Evolutionary conservation across 2,797 vertebrate species (phyloP).

Genomic region (Myoxocephalus aenaeus): DNA sequence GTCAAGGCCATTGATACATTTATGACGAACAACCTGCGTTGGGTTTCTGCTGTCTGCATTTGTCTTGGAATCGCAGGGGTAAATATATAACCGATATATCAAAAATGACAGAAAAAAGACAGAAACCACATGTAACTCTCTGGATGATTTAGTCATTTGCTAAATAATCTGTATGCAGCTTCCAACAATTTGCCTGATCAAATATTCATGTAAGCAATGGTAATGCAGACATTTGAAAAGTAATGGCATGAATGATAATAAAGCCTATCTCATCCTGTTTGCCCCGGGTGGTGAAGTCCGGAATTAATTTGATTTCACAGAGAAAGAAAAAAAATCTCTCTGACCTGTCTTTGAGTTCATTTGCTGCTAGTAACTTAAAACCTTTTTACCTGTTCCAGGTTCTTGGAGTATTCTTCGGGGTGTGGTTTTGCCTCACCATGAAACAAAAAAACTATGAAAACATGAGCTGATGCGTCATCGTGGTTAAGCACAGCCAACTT

Average conservation of each 20-base stretch:
- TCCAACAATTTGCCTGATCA: background rate
- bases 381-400: conserved; percentile 57
- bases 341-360: conserved; percentile 26
- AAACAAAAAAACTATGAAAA: conserved; percentile 47
- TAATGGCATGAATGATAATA: conserved; percentile 48
- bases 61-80: conserved; percentile 59
- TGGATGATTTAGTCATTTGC: background rate
- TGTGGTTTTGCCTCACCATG: conserved; percentile 35
- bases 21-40: conserved; percentile 54
- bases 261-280: conserved; percentile 26
- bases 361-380: conserved; percentile 43
- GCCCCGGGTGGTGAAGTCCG: conserved; percentile 25
- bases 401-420: conserved; percentile 36
- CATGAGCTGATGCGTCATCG: conserved; percentile 22
- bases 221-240: conserved; percentile 48
- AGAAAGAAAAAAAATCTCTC: conserved; percentile 4
- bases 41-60: conserved; percentile 58
- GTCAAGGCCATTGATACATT: conserved; percentile 25
- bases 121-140: background rate
- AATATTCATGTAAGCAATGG: conserved; percentile 4
- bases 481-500: background rate
- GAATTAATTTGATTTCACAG: conserved; percentile 47
- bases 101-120: background rate
- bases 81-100: background rate
- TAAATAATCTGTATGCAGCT: background rate